Evolutionary conservation across 2,797 vertebrate genomes (phyloP).

Genomic region (Pyrocephalus nanus): DNA sequence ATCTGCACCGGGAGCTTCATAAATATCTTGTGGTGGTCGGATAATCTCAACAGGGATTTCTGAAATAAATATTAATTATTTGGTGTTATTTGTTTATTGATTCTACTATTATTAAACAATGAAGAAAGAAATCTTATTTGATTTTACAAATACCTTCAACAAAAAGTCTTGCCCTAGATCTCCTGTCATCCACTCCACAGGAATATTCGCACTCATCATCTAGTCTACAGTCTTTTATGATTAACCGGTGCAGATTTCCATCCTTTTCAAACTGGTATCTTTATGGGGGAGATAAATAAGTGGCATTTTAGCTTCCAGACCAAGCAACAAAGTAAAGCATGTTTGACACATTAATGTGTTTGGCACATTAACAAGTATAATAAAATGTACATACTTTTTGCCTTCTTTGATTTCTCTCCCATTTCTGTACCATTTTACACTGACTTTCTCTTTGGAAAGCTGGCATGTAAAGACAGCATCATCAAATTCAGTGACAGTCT

Average conservation of each 20-base stretch:
- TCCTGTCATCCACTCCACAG: conserved; percentile 95
- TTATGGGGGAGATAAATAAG: conserved; percentile 3
- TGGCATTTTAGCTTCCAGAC: conserved; percentile 19
- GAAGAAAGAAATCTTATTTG: neutral
- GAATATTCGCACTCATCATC: conserved; percentile 98
- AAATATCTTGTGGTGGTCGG: conserved; percentile 89
- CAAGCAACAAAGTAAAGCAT: neutral
- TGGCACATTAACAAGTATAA: neutral
- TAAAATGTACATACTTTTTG: conserved; percentile 82
- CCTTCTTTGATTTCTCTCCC: conserved; percentile 96
- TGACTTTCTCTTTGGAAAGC: conserved; percentile 93
- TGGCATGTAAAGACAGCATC: conserved; percentile 92
- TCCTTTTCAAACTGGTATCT: conserved; percentile 93
- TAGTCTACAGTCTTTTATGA: conserved; percentile 92
- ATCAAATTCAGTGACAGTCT: conserved; percentile 95
- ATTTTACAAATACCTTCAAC: conserved; percentile 85
- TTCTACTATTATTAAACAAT: neutral
- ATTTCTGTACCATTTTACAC: conserved; percentile 94
- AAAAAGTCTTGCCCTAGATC: conserved; percentile 92
- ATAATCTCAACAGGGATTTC: conserved; percentile 96
- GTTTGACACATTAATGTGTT: neutral
- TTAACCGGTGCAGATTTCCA: conserved; percentile 86
- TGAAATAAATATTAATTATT: conserved; percentile 61
- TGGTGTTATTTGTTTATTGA: neutral
- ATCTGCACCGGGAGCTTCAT: conserved; percentile 90